phyloP scores from a whole-genome alignment of 2,888 invertebrate genomes.

The Unio delphinus region DNA sequence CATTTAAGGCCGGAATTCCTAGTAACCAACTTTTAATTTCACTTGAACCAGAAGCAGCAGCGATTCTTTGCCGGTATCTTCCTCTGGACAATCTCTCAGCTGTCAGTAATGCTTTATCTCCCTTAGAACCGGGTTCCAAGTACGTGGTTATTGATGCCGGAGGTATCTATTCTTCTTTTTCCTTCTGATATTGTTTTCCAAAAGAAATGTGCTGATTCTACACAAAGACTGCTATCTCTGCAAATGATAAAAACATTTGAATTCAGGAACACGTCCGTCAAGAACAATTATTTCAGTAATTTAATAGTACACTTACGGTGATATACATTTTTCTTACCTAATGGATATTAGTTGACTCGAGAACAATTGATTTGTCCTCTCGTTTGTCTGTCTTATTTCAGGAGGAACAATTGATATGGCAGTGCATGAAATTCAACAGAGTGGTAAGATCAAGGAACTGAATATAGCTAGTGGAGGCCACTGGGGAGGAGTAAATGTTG shows the following conservation, averaged over 20 bases:
- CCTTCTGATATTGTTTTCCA: no score
- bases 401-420: conserved; percentile 11
- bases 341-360: no score
- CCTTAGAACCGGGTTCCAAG: conserved; percentile 2
- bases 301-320: no score
- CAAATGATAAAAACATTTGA: no score
- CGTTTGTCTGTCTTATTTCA: not conserved
- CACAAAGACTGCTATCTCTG: no score
- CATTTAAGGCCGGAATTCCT: not conserved
- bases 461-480: conserved; percentile 5
- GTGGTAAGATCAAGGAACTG: conserved; percentile 2
- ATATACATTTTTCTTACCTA: no score
- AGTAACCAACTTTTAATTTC: conserved; percentile 1
- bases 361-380: no score
- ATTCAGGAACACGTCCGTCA: no score
- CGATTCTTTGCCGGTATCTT: not conserved
- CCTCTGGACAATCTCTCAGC: no score
- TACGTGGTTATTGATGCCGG: conserved; percentile 13
- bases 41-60: conserved; percentile 5
- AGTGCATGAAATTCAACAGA: not conserved
- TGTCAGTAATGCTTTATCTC: not conserved
- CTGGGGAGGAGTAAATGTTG: conserved; percentile 9
- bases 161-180: conserved; percentile 1
- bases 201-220: no score
- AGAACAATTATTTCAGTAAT: no score